Evolutionary conservation across 2,113 vertebrate species (phyloP).

Genomic region (Etheostoma cragini): DNA sequence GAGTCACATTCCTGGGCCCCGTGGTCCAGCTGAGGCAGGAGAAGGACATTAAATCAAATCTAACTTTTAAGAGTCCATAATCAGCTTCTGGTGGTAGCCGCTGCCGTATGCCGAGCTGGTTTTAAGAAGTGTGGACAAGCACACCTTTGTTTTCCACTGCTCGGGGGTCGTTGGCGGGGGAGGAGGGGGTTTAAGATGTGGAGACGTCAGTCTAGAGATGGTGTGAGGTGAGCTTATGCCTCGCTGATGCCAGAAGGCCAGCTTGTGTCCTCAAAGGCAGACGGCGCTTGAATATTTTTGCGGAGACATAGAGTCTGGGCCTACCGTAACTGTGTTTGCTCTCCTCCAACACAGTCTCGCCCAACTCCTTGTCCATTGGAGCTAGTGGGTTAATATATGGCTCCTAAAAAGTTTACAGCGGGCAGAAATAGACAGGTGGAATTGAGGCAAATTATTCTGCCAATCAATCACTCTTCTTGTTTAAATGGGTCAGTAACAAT

Average conservation of each 20-base stretch:
- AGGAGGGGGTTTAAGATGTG: conserved; percentile 23
- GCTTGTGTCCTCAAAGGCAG: conserved; percentile 52
- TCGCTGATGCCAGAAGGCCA: conserved; percentile 40
- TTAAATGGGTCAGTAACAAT: conserved; percentile 77
- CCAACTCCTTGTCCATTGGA: conserved; percentile 37
- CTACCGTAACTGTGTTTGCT: conserved; percentile 69
- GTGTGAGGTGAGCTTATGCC: conserved; percentile 65
- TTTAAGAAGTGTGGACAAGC: conserved; percentile 71
- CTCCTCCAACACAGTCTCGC: conserved; percentile 34
- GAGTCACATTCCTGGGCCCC: conserved; percentile 76
- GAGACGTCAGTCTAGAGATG: conserved; percentile 58
- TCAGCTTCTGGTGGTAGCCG: conserved; percentile 77
- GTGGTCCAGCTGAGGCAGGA: conserved; percentile 72
- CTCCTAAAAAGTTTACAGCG: conserved; percentile 54
- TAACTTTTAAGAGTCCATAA: conserved; percentile 81
- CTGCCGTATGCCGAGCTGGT: conserved; percentile 63
- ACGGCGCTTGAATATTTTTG: conserved; percentile 53
- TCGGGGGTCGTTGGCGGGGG: background rate
- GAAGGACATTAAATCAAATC: conserved; percentile 81
- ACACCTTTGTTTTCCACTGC: conserved; percentile 76
- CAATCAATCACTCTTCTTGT: conserved; percentile 76
- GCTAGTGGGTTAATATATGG: conserved; percentile 63
- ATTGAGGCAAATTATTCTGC: conserved; percentile 79
- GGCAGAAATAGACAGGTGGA: conserved; percentile 71
- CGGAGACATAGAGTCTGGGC: conserved; percentile 65